Evolutionary conservation across 2,113 vertebrate genomes (phyloP), one percentile per base, ranked within the genome.

Genomic region (Protobothrops flavoviridis): DNA sequence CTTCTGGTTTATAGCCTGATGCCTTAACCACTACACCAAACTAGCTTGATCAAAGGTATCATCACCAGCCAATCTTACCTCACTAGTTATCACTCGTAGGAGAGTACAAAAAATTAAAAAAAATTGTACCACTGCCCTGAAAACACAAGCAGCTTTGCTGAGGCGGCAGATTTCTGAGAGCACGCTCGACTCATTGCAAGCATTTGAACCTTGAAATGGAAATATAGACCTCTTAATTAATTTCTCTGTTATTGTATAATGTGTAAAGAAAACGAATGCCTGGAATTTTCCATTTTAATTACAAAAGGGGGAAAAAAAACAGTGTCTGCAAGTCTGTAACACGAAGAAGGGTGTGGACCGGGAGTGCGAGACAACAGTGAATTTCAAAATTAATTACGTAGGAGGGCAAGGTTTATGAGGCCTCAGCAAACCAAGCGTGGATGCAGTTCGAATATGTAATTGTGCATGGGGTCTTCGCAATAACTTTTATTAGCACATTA

Each of bases 131-230:
- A 29, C 92, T 93, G 86, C 89, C 57, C 92, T 94, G 95, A 94
- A 56, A 90, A 96, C 94, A 59, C 94, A 85, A 95, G 91, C 56
- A 94, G 90, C 96, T 97, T 93, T 94, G 97, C 97, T 97, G 96
- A 97, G 29, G 3, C 89, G 86, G 91, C 89, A 87, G 87, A 93
- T 95, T 96, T 90, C 95, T 92, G 89, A 92, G 94, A 93, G 95
- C 94, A 93, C 90, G 91, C 3, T 61, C 55, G 88, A 87, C 95
- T 96, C 92, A 91, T 12, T 97, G 94, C 85, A 97, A 97, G 85
- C 95, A 96, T 95, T 96, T 97, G 97, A 97, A 97, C 97, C 97
- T 96, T 97, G 97, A 97, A 97, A 97, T 97, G 96, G 97, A 97
- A 97, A 96, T 96, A 93, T 94, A 96, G 96, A 97, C 97, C 96